Percentiles rank a stretch among this genome's conserved stretches.
Evolutionary conservation across 2,797 vertebrate genomes (phyloP).

Genomic region (Enteromius thamalakanensis): DNA sequence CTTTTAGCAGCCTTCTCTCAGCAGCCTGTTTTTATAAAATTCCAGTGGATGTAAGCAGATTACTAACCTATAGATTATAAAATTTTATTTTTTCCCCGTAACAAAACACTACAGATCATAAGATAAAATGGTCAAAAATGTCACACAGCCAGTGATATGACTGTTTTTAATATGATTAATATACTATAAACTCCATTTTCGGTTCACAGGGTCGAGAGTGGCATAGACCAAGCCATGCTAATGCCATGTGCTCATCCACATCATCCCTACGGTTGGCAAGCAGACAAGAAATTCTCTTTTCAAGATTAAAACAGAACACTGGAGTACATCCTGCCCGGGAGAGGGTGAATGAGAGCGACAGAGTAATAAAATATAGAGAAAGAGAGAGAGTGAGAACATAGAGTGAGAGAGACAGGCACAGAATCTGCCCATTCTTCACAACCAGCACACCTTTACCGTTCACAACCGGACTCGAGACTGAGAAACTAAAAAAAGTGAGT

Average conservation of each 20-base stretch:
- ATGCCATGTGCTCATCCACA: constrained; percentile 30
- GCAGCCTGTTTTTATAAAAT: background rate
- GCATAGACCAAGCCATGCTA: constrained; percentile 9
- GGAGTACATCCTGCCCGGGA: background rate
- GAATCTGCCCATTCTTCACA: constrained; percentile 10
- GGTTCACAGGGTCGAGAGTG: background rate
- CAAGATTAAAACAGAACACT: background rate
- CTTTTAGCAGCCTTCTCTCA: background rate
- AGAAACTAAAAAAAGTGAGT: background rate
- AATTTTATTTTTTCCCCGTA: background rate
- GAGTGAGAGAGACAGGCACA: background rate
- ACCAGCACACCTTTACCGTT: background rate
- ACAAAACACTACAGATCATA: constrained; percentile 2
- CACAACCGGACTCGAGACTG: background rate
- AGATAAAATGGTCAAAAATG: constrained; percentile 2
- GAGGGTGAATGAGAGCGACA: constrained; percentile 7
- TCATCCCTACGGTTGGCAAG: constrained; percentile 21
- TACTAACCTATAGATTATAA: constrained; percentile 2
- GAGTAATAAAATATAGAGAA: constrained; percentile 1
- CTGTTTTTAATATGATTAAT: background rate
- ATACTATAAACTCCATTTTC: constrained; percentile 16
- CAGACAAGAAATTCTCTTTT: constrained; percentile 34
- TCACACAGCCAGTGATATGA: background rate
- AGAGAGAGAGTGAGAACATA: constrained; percentile 12
- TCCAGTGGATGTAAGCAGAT: constrained; percentile 5